phyloP scores from a whole-genome alignment of 2,113 vertebrate species.

The Bambusicola thoracicus region DNA sequence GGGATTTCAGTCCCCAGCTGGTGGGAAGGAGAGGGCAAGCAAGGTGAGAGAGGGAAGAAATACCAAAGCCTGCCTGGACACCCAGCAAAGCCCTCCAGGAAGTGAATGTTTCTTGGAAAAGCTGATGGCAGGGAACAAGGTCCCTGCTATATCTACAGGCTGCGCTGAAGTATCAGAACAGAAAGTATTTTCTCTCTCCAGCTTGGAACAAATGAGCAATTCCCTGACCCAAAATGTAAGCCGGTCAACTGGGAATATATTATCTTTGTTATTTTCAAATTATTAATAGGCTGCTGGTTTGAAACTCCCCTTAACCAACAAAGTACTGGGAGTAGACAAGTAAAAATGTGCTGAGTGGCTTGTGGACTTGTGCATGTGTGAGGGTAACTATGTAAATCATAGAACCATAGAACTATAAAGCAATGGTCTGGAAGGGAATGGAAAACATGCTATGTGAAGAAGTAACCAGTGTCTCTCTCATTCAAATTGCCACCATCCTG shows the following conservation, averaged over 20 bases:
- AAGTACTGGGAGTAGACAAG: neutral
- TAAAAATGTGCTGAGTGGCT: neutral
- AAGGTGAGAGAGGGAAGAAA: neutral
- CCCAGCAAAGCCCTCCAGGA: neutral
- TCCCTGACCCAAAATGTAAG: neutral
- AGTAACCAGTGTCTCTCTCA: neutral
- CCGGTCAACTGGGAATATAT: neutral
- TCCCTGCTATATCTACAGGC: neutral
- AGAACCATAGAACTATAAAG: neutral
- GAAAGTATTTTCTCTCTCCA: neutral
- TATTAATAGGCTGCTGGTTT: neutral
- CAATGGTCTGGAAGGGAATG: neutral
- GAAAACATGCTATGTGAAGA: neutral
- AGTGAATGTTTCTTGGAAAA: accelerated
- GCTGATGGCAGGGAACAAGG: neutral
- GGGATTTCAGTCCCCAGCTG: neutral
- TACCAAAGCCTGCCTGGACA: accelerated
- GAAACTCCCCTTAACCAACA: neutral
- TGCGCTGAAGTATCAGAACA: neutral
- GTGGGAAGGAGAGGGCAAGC: neutral
- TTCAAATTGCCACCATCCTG: neutral
- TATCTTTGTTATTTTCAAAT: neutral
- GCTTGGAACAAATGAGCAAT: neutral
- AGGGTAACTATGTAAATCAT: neutral
- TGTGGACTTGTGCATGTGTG: accelerated